Evolutionary conservation across 2,888 invertebrate genomes (phyloP), one percentile per base, ranked within the genome.

Genomic region (Parnassius smintheus): DNA sequence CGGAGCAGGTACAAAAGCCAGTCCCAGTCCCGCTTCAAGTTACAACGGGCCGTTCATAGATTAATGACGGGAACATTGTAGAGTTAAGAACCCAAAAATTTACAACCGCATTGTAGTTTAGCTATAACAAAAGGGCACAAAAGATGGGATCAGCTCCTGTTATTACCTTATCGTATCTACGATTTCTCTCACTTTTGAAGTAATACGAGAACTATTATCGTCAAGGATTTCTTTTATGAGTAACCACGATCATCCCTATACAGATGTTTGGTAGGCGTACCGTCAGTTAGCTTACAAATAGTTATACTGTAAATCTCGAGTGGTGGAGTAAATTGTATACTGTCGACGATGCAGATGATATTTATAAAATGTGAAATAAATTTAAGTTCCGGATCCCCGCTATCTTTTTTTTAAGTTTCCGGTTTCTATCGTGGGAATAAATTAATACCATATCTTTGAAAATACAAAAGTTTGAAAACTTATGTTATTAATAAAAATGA

Each of bases 61-160:
- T 89, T 89, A 88, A 89, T 86, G 89, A 82, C 86, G 87, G 83
- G 87, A 88, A 87, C 84, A 86, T 88, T 86, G 87, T 85, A 83
- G 85, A 89, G 88, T 88, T 88, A 86, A 90, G 88, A 88, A 85
- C 88, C 88, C 87, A 88, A 90, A 89, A 89, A 90, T 88, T 91
- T 89, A 91, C 91, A 91, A 91, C 88, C 88, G 85, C 85, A 88
- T 91, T 91, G 91, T 91, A 68, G 76, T 77, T 70, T 66, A 70
- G 71, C 69, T 70, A 66, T 69, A 83, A 90, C 88, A 90, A 91
- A 83, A 80, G 86, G 71, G 77, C 77, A 89, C 87, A 91, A 90
- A 80, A 85, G 89, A 87, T 82, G 79, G 81, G 83, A 89, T 87
- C 88, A 77, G 88, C 91, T 91, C 81, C 91, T 88, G 91, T 85